Base-by-base conservation (phyloP, 2,113 vertebrate species). In the Paracanthobrama guichenoti region DNA sequence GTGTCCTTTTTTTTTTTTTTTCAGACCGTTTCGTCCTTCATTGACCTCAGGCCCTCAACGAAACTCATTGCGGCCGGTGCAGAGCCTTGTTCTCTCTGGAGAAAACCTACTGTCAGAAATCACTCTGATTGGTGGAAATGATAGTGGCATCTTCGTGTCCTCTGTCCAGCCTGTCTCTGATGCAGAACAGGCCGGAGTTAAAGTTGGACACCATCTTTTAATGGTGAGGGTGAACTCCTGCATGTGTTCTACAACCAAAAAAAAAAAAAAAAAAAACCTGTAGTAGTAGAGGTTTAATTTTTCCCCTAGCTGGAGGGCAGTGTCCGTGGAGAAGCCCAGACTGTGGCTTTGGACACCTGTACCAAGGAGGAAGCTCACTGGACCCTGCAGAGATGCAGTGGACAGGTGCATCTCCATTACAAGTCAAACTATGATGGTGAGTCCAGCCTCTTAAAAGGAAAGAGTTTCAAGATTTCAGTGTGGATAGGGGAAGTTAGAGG, bases 291-390 rank as follows among this genome's bases (percentile, higher is more conserved):
- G 57, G 50, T 71, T 67, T 84, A 1, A 66, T 88, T 82, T 6
- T 42, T 22, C 26, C 24, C 60, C 8, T 88, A 99, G 98, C 90
- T 99, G 26, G 97, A 98, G 31, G 97, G 98, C 44, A 96, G 92
- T 91, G 94, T 99, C 88, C 95, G 92, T 86, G 97, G 96, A 9
- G 96, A 99, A 92, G 91, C 89, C 88, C 96, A 96, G 90, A 95
- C 93, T 11, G 89, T 98, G 86, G 92, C 96, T 79, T 86, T 99
- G 94, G 98, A 99, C 46, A 93, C 95, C 3, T 96, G 97, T 89
- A 99, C 98, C 16, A 97, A 98, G 83, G 98, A 99, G 87, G 97
- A 99, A 90, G 96, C 94, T 79, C 95, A 96, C 67, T 99, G 98
- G 98, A 96, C 95, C 46, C 93, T 99, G 91, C 96, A 97, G 93